Conservation (phyloP, 30 jellyfish, hydroid and myxozoan genomes). For the Cassiopea xamachana region DNA sequence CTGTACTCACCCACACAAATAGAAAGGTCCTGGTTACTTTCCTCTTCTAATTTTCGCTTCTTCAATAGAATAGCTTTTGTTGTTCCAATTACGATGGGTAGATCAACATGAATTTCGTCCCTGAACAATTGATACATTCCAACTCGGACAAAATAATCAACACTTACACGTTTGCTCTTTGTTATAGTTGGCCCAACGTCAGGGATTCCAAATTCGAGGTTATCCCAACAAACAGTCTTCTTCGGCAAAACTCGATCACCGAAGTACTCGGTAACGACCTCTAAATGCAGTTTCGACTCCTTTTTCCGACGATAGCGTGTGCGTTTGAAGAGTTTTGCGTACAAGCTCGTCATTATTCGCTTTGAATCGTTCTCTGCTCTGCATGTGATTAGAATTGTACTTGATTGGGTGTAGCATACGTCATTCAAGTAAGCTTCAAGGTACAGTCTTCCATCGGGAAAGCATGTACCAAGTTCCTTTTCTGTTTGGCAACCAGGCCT, state of each 20-base stretch:
- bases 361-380: slow-evolving; percentile 89
- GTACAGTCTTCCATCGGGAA: slow-evolving; percentile 80
- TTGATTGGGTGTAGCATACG: slow-evolving; percentile 79
- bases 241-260: slow-evolving; percentile 76
- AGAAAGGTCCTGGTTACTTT: slow-evolving; percentile 19
- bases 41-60: slow-evolving; percentile 16
- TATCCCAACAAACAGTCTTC: slow-evolving; percentile 73
- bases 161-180: slow-evolving; percentile 80
- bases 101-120: slow-evolving; percentile 90
- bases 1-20: slow-evolving; percentile 48
- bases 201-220: slow-evolving; percentile 77
- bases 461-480: slow-evolving; percentile 67
- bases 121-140: slow-evolving; percentile 96
- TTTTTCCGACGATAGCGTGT: slow-evolving; percentile 79
- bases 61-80: slow-evolving; percentile 34
- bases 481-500: slow-evolving; percentile 92
- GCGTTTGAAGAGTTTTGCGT: slow-evolving; percentile 91
- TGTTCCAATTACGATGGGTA: slow-evolving; percentile 94
- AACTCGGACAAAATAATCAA: slow-evolving; percentile 92
- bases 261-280: slow-evolving; percentile 75
- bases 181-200: slow-evolving; percentile 82
- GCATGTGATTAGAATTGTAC: slow-evolving; percentile 74
- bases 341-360: slow-evolving; percentile 85
- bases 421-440: slow-evolving; percentile 82
- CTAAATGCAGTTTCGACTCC: slow-evolving; percentile 72